A percentile compares a stretch with the other conserved stretches of the same genome.
phyloP scores from a whole-genome alignment of 2,113 vertebrate species.

The Chionodraco myersi region DNA sequence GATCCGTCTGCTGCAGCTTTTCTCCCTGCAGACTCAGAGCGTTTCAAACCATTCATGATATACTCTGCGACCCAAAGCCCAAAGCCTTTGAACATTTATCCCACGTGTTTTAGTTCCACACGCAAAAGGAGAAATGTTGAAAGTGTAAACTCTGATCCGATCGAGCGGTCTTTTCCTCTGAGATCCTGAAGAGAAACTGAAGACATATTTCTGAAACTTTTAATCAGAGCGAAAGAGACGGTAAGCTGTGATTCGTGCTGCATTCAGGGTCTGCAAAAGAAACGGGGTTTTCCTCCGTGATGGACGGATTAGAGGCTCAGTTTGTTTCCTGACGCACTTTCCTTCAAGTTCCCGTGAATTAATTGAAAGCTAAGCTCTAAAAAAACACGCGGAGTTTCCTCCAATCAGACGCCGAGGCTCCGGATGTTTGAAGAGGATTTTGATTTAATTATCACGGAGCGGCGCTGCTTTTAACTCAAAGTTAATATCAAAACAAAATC shows the following conservation, averaged over 20 bases:
- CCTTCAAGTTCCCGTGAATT: conserved; percentile 50
- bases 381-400: conserved; percentile 42
- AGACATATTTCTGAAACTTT: too few relatives aligned
- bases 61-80: too few relatives aligned
- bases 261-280: conserved; percentile 35
- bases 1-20: too few relatives aligned
- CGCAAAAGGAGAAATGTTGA: too few relatives aligned
- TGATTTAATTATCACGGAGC: conserved; percentile 66
- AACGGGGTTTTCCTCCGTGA: conserved; percentile 4
- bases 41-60: too few relatives aligned
- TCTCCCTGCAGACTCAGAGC: too few relatives aligned
- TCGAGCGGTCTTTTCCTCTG: too few relatives aligned
- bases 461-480: conserved; percentile 37
- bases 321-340: conserved; percentile 54
- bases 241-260: conserved; percentile 31
- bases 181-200: too few relatives aligned
- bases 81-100: too few relatives aligned
- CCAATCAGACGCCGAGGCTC: neutral
- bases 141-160: too few relatives aligned
- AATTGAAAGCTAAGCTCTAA: conserved; percentile 67
- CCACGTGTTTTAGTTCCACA: too few relatives aligned
- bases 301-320: conserved; percentile 66
- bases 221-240: neutral
- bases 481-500: conserved; percentile 62
- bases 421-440: conserved; percentile 77